Evolutionary conservation across 2,113 vertebrate species (phyloP).

Genomic region (Mionectes macconnelli): DNA sequence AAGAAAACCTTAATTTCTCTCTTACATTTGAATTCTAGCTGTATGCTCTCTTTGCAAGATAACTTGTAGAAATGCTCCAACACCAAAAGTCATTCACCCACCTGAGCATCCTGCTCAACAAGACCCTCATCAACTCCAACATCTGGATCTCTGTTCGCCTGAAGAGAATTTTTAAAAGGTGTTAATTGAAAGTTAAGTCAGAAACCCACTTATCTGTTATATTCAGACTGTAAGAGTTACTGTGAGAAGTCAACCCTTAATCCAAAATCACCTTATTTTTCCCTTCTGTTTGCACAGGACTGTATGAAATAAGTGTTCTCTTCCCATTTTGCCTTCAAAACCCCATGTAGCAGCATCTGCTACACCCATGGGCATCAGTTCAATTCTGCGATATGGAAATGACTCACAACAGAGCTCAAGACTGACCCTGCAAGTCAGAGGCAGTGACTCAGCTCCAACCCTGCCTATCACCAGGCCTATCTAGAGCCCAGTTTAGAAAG

Average conservation of each 20-base stretch:
- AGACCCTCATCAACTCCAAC: constrained; percentile 71
- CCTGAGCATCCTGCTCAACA: constrained; percentile 93
- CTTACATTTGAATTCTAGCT: background rate
- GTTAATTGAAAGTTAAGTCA: background rate
- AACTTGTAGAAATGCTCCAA: background rate
- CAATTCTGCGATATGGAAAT: background rate
- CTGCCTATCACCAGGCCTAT: background rate
- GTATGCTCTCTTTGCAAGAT: background rate
- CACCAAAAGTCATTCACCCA: constrained; percentile 35
- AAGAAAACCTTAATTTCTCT: background rate
- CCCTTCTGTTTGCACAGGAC: background rate
- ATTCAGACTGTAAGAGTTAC: background rate
- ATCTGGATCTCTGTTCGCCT: constrained; percentile 87
- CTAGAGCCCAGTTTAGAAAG: background rate
- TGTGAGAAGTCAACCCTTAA: background rate
- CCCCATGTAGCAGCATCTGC: fast-evolving
- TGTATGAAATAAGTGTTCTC: background rate
- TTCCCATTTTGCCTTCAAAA: background rate
- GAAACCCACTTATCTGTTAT: background rate
- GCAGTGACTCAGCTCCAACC: background rate
- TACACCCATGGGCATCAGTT: background rate
- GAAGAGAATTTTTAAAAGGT: background rate
- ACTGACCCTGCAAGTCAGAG: background rate
- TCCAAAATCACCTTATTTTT: background rate
- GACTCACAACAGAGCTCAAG: background rate